Conservation (phyloP, 2,113 vertebrate species). For the Notothenia rossii region DNA sequence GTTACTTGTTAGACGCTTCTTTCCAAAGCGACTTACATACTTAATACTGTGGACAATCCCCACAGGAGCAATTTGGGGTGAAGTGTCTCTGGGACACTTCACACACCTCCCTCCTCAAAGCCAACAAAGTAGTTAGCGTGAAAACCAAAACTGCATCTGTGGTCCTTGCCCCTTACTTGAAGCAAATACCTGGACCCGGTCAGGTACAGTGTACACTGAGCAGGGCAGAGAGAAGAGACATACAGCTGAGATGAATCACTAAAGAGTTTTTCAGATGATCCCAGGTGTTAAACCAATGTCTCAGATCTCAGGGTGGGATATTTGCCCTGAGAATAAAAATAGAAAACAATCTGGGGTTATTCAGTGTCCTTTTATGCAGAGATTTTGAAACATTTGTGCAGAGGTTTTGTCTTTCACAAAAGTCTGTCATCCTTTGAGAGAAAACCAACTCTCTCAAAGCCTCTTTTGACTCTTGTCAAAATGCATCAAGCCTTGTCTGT, state of each 20-base stretch:
- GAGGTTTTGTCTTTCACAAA: constrained; percentile 23
- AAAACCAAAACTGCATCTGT: not conserved
- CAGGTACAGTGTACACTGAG: not conserved
- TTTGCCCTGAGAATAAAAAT: not conserved
- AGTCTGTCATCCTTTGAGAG: constrained; percentile 2
- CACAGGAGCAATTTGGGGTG: too few species aligned
- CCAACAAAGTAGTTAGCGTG: not conserved
- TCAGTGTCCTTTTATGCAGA: not conserved
- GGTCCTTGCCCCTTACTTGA: not conserved
- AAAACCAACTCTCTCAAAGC: not conserved
- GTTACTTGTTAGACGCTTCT: too few species aligned
- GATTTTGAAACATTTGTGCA: constrained; percentile 10
- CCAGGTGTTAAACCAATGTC: constrained; percentile 9
- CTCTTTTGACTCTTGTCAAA: constrained; percentile 36
- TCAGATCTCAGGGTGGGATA: not conserved
- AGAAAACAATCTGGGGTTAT: not conserved
- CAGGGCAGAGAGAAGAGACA: not conserved
- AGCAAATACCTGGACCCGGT: not conserved
- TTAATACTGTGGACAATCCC: too few species aligned
- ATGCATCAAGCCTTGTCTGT: not conserved
- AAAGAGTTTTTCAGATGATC: constrained; percentile 16
- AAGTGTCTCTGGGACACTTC: too few species aligned
- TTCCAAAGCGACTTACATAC: too few species aligned
- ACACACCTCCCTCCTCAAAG: not conserved
- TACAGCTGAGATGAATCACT: constrained; percentile 23